A percentile compares a stretch with the other conserved stretches of the same genome.
phyloP scores from a whole-genome alignment of 2,888 invertebrate species.

The Crossocerus cetratus region DNA sequence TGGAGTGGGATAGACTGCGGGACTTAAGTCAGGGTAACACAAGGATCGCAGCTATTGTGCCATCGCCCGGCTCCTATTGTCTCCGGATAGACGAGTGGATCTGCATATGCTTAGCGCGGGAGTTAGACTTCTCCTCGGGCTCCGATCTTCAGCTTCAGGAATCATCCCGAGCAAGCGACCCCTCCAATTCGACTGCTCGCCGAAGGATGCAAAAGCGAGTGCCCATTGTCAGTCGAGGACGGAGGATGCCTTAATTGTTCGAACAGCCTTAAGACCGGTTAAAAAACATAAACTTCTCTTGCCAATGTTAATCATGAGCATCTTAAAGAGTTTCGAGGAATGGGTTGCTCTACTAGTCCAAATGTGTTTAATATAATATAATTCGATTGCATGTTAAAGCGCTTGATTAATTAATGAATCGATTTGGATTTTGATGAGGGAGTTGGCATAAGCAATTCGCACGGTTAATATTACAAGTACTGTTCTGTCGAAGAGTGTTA shows the following conservation, averaged over 20 bases:
- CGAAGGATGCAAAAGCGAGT: conserved; percentile 40
- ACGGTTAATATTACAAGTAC: no score
- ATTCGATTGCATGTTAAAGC: no score
- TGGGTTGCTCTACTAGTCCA: no score
- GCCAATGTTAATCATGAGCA: no score
- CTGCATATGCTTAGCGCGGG: conserved; percentile 76
- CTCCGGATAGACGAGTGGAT: conserved; percentile 76
- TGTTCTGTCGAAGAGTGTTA: no score
- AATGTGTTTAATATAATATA: no score
- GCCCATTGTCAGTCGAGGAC: conserved; percentile 53
- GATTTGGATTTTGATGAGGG: no score
- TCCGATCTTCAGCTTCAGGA: conserved; percentile 62
- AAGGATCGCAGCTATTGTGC: conserved; percentile 77
- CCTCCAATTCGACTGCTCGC: conserved; percentile 54
- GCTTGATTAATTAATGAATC: no score
- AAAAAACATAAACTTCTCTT: no score
- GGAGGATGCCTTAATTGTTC: conserved; percentile 45
- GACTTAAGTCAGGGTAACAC: conserved; percentile 77
- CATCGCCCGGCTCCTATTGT: conserved; percentile 72
- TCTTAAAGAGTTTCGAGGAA: no score
- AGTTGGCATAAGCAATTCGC: no score
- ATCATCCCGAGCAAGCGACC: conserved; percentile 50
- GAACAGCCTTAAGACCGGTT: conserved; percentile 4
- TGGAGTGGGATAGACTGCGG: conserved; percentile 74
- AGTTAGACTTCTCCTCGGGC: conserved; percentile 66